phyloP scores from a whole-genome alignment of 35 echinoderm and acorn worm genomes.

The Heliocidaris tuberculata region DNA sequence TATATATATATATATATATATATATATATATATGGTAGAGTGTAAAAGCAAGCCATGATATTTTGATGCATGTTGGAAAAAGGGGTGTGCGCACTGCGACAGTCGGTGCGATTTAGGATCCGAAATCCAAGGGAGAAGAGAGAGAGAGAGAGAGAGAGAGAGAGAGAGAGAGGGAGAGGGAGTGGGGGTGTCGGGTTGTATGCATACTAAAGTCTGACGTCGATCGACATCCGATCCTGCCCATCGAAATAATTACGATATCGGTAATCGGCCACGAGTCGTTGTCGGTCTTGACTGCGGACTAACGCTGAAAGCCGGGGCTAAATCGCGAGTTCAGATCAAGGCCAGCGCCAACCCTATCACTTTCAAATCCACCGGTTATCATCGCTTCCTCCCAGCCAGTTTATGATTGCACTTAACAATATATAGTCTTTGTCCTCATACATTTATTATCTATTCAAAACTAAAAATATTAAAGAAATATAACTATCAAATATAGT shows the following conservation, averaged over 20 bases:
- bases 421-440: background rate
- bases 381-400: background rate
- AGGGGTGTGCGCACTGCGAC: no score
- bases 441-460: background rate
- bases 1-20: no score
- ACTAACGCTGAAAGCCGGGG: background rate
- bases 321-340: background rate
- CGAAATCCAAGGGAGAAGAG: no score
- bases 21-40: no score
- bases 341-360: conserved; percentile 7
- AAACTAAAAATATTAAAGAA: background rate
- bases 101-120: no score
- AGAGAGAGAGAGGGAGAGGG: no score
- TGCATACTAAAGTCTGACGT: background rate
- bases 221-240: background rate
- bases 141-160: no score
- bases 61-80: no score
- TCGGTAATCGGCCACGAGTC: background rate
- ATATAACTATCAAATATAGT: no score
- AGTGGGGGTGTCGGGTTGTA: background rate
- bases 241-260: conserved; percentile 13
- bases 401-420: background rate
- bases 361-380: conserved; percentile 2
- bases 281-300: background rate
- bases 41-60: no score